Conservation (phyloP, 92 coral and sea anemone genomes). For the Epizoanthus rinbou region DNA sequence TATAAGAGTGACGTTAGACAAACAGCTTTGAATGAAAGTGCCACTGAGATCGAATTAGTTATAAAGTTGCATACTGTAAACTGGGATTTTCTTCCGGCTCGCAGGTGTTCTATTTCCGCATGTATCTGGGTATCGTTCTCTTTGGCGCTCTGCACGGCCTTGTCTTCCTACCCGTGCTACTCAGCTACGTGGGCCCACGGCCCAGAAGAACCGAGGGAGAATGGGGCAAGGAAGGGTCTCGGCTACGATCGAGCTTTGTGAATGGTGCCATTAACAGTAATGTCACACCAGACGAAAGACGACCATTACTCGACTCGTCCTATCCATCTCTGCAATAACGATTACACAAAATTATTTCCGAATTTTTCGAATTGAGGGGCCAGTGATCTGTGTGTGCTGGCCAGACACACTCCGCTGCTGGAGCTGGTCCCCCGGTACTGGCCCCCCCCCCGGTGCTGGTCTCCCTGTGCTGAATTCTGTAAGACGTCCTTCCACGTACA, state of each 20-base stretch:
- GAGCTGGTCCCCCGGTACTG: background rate
- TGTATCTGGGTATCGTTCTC: slow-evolving; percentile 96
- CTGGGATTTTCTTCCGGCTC: slow-evolving; percentile 20
- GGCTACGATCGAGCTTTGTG: background rate
- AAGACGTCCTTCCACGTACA: background rate
- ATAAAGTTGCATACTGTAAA: background rate
- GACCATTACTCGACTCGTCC: slow-evolving; percentile 14
- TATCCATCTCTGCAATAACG: background rate
- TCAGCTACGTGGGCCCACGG: slow-evolving; percentile 91
- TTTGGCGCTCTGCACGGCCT: slow-evolving; percentile 97
- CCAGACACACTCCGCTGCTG: background rate
- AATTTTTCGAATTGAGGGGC: too few relatives aligned
- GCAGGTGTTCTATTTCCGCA: slow-evolving; percentile 97
- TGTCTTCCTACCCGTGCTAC: slow-evolving; percentile 88
- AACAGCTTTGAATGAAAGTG: background rate
- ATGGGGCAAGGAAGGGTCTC: background rate
- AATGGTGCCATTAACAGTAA: slow-evolving; percentile 9
- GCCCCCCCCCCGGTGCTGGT: background rate
- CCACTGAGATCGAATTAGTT: background rate
- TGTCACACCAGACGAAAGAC: slow-evolving; percentile 15
- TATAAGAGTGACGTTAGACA: too few relatives aligned
- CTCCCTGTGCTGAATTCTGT: background rate
- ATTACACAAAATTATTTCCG: background rate
- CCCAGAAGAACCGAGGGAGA: slow-evolving; percentile 46
- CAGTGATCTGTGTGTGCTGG: too few relatives aligned